Evolutionary conservation across 2,113 vertebrate genomes (phyloP), one percentile per base, ranked within the genome.

Genomic region (Phaethon lepturus): DNA sequence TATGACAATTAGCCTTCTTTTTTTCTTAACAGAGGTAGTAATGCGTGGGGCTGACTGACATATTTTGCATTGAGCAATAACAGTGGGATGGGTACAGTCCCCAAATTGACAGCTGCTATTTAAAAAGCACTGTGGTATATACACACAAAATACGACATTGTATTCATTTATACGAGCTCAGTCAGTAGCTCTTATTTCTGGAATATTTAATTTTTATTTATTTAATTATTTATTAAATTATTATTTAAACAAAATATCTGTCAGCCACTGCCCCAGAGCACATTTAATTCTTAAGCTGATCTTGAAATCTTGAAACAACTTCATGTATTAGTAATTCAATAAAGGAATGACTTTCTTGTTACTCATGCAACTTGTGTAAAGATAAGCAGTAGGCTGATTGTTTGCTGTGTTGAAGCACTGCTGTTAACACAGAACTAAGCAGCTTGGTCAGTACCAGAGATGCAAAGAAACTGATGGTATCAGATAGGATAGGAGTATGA

Each of bases 241-340:
- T 79, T 94, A 59, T 72, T 90, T 79, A 93, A 94, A 78, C 17
- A 78, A 74, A 91, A 5, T 68, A 79, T 59, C 77, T 92, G 58
- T 69, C 86, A 93, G 45, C 29, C 88, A 69, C 58, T 93, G 29
- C 55, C 58, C 45, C 8, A 63, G 35, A 66, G 24, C 38, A 53
- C 62, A 88, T 49, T 73, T 88, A 62, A 35, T 64, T 60, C 42
- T 90, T 81, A 87, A 87, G 9, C 8, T 93, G 31, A 64, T 86
- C 11, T 53, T 91, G 38, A 87, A 81, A 89, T 64, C 24, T 38
- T 38, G 38, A 38, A 38, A 29, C 22, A 93, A 26, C 18, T 56
- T 88, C 12, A 38, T 8, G 2, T 59, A 50, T 40, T 40, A 85
- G 24, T 31, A 40, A 58, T 38, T 69, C 29, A 40, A 69, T 33